Evolutionary conservation across 1,140 invertebrate species (phyloP).

Genomic region (Nomia melanderi): DNA sequence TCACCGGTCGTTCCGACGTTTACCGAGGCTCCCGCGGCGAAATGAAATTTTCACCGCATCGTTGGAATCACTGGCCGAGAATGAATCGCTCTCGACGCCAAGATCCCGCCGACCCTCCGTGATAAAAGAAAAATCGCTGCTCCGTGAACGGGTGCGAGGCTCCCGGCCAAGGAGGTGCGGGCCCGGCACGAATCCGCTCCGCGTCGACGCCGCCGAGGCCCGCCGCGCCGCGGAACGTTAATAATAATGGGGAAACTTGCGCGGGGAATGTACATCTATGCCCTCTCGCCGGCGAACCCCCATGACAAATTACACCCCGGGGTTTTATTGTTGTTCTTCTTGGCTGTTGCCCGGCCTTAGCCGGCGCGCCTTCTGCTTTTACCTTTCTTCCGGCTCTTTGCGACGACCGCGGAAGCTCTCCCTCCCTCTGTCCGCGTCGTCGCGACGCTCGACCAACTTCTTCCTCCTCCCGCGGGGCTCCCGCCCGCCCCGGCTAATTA

Average conservation of each 20-base stretch:
- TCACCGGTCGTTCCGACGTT: constrained; percentile 12
- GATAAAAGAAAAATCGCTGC: constrained; percentile 43
- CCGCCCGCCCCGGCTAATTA: constrained; percentile 45
- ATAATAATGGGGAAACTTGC: constrained; percentile 73
- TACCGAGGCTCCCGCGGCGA: not conserved
- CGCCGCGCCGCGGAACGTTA: constrained; percentile 56
- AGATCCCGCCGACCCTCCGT: not conserved
- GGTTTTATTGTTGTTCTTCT: constrained; percentile 72
- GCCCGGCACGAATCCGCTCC: not conserved
- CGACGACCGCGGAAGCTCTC: too few species aligned
- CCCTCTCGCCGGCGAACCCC: constrained; percentile 27
- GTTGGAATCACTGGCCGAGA: constrained; percentile 15
- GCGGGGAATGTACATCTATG: constrained; percentile 24
- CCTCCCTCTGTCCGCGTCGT: too few species aligned
- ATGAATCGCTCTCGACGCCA: constrained; percentile 13
- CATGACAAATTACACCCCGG: constrained; percentile 70
- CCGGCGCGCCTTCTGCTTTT: not conserved
- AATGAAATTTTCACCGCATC: constrained; percentile 38
- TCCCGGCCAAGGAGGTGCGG: not conserved
- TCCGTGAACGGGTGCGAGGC: constrained; percentile 7
- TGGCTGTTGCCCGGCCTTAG: constrained; percentile 20
- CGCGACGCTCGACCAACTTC: constrained; percentile 10
- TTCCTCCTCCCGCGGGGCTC: not conserved
- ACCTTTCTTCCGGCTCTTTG: constrained; percentile 13
- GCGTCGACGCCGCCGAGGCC: not conserved